Evolutionary conservation across 1,140 invertebrate genomes (phyloP).

Genomic region (Neodiprion virginianus): DNA sequence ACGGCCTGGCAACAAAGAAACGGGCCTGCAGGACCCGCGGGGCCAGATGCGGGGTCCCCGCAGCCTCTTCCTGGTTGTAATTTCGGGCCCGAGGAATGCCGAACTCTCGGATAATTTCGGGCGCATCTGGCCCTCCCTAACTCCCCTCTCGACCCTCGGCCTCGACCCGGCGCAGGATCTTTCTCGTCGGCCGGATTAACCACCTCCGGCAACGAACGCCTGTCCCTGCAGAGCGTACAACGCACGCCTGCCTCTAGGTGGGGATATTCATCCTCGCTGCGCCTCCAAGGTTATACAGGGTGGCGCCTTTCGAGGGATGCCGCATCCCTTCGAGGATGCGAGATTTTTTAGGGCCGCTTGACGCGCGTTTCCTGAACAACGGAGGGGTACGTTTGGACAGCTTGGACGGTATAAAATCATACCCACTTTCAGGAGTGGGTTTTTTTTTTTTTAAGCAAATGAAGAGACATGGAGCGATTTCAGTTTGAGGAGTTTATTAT

Average conservation of each 20-base stretch:
- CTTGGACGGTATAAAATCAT: too few species aligned
- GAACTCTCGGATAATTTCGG: conserved; percentile 4
- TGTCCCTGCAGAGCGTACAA: not conserved
- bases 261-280: not conserved
- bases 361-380: too few species aligned
- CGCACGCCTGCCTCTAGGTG: not conserved
- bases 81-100: not conserved
- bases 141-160: not conserved
- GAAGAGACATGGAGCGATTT: too few species aligned
- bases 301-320: not conserved
- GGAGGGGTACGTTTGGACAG: too few species aligned
- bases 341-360: not conserved
- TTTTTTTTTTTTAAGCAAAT: too few species aligned
- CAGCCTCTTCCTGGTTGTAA: conserved; percentile 4
- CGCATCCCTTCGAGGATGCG: not conserved
- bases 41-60: conserved; percentile 5
- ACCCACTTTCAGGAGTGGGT: too few species aligned
- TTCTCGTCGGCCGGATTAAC: not conserved
- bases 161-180: too few species aligned
- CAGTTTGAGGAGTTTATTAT: too few species aligned
- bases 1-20: not conserved
- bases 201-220: not conserved
- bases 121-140: not conserved
- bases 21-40: not conserved
- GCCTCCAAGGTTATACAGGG: not conserved